Base-by-base conservation (phyloP, 2,888 invertebrate species). In the Perizoma affinitatum region DNA sequence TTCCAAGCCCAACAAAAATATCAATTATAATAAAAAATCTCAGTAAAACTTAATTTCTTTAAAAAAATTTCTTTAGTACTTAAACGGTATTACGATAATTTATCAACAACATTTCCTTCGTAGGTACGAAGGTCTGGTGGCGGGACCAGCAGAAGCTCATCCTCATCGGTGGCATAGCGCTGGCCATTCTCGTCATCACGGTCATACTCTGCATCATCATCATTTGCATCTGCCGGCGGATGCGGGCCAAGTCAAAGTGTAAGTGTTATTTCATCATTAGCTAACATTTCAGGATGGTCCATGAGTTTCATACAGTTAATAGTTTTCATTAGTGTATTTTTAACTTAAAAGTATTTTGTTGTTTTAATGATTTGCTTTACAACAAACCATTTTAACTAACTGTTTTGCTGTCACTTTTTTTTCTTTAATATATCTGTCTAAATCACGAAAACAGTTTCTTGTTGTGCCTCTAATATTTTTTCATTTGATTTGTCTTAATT, bases 121-220 rank as follows among this genome's bases (percentile, higher is more conserved):
- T 92, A 96, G 97, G 96, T 76, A 95, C 94, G 74, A 92, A 95
- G 63, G 95, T 96, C 4, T 97, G 97, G 95, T 97, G 96, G 96
- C 93, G 95, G 67, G 96, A 96, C 72, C 96, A 96, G 72, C 96
- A 97, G 75, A 96, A 96, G 75, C 89, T 97, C 63, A 94, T 97
- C 74, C 95, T 97, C 65, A 93, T 96, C 65, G 92, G 90, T 0
- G 86, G 90, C 44, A 86, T 90, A 43, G 95, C 97, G 5, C 80
- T 92, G 0, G 88, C 90, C 1, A 72, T 90, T 3, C 80, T 92
- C 5, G 83, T 93, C 70, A 78, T 92, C 72, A 94, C 96, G 49
- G 95, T 97, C 64, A 94, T 97, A 71, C 95, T 97, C 61, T 96
- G 97, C 88, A 95, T 97, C 84, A 95, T 97, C 81, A 96, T 97